phyloP scores from a whole-genome alignment of 2,888 invertebrate genomes.

The Maniola hyperantus region DNA sequence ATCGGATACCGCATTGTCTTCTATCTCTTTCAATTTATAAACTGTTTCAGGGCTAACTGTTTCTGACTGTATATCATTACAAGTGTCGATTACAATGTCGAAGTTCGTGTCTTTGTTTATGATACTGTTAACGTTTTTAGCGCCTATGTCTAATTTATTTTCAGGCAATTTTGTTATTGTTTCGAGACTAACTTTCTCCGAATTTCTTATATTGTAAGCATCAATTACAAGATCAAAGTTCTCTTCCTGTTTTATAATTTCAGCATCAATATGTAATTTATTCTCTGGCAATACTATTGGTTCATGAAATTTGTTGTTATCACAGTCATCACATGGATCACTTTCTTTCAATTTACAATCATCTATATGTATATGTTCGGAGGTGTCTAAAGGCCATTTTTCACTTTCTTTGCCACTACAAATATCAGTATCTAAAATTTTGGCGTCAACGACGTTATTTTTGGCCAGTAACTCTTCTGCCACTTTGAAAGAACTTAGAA shows the following conservation, averaged over 20 bases:
- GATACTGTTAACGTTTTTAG: not conserved
- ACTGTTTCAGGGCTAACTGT: not conserved
- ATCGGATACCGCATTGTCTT: not conserved
- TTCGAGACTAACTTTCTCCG: not conserved
- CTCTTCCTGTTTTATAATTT: not conserved
- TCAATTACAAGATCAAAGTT: not conserved
- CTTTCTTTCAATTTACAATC: not conserved
- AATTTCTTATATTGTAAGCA: too few species aligned
- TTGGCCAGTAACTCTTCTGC: not conserved
- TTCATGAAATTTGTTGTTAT: not conserved
- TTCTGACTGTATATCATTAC: not conserved
- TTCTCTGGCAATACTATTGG: not conserved
- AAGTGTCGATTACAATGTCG: not conserved
- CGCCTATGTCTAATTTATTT: not conserved
- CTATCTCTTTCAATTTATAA: not conserved
- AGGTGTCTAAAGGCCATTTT: not conserved
- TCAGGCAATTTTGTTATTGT: not conserved
- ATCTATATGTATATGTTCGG: not conserved
- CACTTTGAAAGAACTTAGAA: not conserved
- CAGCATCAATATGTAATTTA: not conserved
- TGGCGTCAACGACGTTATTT: not conserved
- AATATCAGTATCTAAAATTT: not conserved
- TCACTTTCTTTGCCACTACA: not conserved
- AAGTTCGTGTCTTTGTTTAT: not conserved
- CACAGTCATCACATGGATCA: not conserved